phyloP scores from a whole-genome alignment of 2,797 vertebrate species.

The Malacoraja senta region DNA sequence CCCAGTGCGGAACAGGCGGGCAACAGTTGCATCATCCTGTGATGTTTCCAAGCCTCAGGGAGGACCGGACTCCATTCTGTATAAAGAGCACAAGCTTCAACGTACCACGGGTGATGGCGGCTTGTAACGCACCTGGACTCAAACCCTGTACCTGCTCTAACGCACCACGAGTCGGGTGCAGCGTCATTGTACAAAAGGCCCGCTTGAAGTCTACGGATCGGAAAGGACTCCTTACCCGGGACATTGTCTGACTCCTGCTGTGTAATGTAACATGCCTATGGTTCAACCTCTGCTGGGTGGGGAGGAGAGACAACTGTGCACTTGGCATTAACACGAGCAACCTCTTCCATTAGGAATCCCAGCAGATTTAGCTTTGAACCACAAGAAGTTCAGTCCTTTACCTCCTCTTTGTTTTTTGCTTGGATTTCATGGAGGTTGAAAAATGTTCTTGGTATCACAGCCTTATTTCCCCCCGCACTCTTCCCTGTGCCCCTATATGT shows the following conservation, averaged over 20 bases:
- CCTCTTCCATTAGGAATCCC: background rate
- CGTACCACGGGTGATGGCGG: background rate
- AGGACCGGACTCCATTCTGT: background rate
- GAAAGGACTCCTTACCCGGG: background rate
- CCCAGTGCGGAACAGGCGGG: background rate
- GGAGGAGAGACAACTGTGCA: background rate
- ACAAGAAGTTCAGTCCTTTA: background rate
- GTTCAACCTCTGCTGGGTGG: too few relatives aligned
- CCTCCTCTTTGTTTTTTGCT: background rate
- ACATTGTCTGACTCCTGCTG: background rate
- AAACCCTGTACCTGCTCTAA: background rate
- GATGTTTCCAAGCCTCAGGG: background rate
- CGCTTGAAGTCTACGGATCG: background rate
- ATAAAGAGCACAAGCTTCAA: too few relatives aligned
- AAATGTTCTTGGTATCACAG: background rate
- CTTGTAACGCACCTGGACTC: background rate
- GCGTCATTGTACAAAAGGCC: too few relatives aligned
- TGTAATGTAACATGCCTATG: background rate
- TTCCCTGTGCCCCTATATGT: too few relatives aligned
- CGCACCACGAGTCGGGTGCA: too few relatives aligned
- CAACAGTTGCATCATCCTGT: slow-evolving; percentile 19
- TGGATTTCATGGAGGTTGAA: background rate
- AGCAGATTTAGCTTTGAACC: background rate
- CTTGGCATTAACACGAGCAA: background rate
- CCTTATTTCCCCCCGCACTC: too few relatives aligned